Evolutionary conservation across 2,797 vertebrate genomes (phyloP), one percentile per base, ranked within the genome.

Genomic region (Gallinago nigripennis): DNA sequence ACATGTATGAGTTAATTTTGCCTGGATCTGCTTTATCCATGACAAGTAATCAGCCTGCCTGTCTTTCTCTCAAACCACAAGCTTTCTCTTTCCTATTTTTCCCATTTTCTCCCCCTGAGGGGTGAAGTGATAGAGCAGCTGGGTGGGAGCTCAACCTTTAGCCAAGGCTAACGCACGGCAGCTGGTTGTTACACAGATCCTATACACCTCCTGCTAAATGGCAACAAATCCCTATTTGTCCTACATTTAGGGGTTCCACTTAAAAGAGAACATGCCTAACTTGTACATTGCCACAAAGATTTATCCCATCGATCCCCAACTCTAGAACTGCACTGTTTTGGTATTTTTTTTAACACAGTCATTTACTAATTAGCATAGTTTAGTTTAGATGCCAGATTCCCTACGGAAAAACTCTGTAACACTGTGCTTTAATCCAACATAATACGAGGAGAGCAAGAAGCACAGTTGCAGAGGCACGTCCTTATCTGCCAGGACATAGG

Each of bases 1-100:
- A 45, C 12, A 3, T 95, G 88, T 45, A 17, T 69, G 13, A 41
- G 6, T 10, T 66, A 25, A 66, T 61, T 73, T 83, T 54, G 12
- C 45, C 54, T 0, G 0, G 37, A 12, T 35, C n/a, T 56, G 20
- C 16, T 73, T 68, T 79, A n/a, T 71, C 48, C 21, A 21, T 4
- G 16, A 9, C 7, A 18, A 57, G 20, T 8, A 75, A 64, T 19
- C 24, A 82, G 10, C 35, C 28, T 56, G 11, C 14, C n/a, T 39
- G 35, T 58, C 48, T 78, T 87, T 46, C 31, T 11, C 43, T 78
- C 0, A 0, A 18, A 15, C 12, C 31, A 37, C 2, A 3, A 72
- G n/a, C 16, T 75, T 86, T 75, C 50, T 76, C 1, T 0, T 64
- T 86, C 11, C n/a, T 73, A 2, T 50, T 86, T 19, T 88, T 69